Percentiles rank a stretch among this genome's conserved stretches.
Conservation (phyloP, 2,888 invertebrate genomes). For the Chromoteleia sp. region DNA sequence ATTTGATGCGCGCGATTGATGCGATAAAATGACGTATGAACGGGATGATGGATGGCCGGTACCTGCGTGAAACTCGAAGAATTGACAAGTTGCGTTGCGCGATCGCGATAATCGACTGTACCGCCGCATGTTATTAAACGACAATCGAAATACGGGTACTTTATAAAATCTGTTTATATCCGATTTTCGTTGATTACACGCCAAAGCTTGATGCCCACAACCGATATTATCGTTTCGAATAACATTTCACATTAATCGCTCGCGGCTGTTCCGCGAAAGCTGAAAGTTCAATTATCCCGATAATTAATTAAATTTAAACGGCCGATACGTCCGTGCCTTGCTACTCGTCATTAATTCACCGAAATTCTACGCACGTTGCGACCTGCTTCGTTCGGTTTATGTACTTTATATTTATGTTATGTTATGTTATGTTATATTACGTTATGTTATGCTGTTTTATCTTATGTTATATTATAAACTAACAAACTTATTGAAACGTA, state of each 20-base stretch:
- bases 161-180: constrained; percentile 71
- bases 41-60: constrained; percentile 60
- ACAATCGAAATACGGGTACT: constrained; percentile 69
- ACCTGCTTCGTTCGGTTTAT: constrained; percentile 33
- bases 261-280: constrained; percentile 71
- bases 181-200: constrained; percentile 74
- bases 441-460: too few relatives aligned
- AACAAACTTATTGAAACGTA: too few relatives aligned
- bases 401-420: neutral
- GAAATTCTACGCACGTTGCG: constrained; percentile 55
- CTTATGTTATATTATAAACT: too few relatives aligned
- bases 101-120: constrained; percentile 67
- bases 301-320: constrained; percentile 79
- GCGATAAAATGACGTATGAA: constrained; percentile 62
- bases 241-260: constrained; percentile 74
- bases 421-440: too few relatives aligned
- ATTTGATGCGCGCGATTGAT: constrained; percentile 61
- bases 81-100: constrained; percentile 66
- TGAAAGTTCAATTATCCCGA: constrained; percentile 78
- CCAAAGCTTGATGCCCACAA: constrained; percentile 71
- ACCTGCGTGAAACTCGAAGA: constrained; percentile 64
- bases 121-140: constrained; percentile 64
- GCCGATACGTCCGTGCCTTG: constrained; percentile 70
- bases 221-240: constrained; percentile 76
- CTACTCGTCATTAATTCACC: constrained; percentile 75